Evolutionary conservation across 2,797 vertebrate genomes (phyloP), one percentile per base, ranked within the genome.

Genomic region (Scarus forsteni): DNA sequence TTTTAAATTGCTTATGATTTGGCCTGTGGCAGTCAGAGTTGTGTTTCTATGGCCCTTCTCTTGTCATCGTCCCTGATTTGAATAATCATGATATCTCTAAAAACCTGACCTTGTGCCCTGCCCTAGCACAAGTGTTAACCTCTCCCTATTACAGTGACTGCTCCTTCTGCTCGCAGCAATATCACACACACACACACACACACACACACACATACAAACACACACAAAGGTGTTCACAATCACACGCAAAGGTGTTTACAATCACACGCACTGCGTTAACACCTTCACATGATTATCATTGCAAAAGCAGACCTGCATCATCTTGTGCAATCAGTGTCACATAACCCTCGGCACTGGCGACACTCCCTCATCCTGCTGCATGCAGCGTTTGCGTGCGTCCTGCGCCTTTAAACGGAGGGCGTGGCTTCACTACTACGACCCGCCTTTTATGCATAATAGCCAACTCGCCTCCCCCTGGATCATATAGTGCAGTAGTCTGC

Each of bases 401-500:
- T 93, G 93, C 64, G 3, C 59, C 93, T 94, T 95, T 95, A 95
- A 95, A 40, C 0, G 5, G 61, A 4, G 10, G 94, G 94, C 91
- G 94, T 85, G 92, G 87, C 82, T 84, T 70, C 6, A 0, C 53
- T 85, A 89, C 81, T 89, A 93, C 83, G 65, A 56, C 83, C 87
- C 90, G 88, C 92, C 93, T 69, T 40, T 82, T 89, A 92, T 93
- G 91, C 85, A 90, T 90, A 94, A 80, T 63, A 72, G 54, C 60
- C 79, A 75, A 45, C 65, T 65, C 67, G 56, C 59, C 83, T 72
- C 75, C 58, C 53, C 70, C 50, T 6, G 63, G 86, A 90, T 89
- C 89, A 90, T 74, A 91, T 81, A 85, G 92, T 66, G 92, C 89
- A 79, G 88, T 52, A 90, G 89, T 87, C 83, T 70, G 83, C 89